Evolutionary conservation across 1,140 invertebrate species (phyloP), one percentile per base, ranked within the genome.

Genomic region (Maniola jurtina): DNA sequence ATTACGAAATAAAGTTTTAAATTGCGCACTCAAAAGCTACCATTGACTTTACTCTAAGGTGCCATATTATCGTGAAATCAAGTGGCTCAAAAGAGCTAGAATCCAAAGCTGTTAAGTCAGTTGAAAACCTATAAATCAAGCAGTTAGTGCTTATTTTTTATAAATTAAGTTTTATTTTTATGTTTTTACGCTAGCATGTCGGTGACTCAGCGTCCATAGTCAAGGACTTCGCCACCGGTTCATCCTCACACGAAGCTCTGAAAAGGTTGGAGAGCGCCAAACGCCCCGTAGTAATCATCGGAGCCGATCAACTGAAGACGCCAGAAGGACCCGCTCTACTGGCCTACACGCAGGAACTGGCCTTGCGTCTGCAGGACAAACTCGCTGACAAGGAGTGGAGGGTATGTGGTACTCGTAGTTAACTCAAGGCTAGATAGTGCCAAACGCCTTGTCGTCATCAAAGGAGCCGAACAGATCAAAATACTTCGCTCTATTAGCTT

Each of bases 201-300:
- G 98, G 98, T 42, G 94, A 97, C 66, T 94, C 94, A 47, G 89
- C 95, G 5, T 91, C 93, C 48, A 83, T 95, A 47, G 91, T 99
- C 9, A 91, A 95, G 68, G 92, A 97, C 45, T 91, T 99, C 13
- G 88, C 86, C 0, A 75, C 73, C 0, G 93, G 94, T 47, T 91
- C 87, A 59, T 97, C 95, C 11, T 93, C 92, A 8, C 96, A 98
- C 92, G 92, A 94, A 52, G 96, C 98, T 73, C 91, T 92, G 61
- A 93, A 95, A 82, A 93, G 93, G 70, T 84, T 99, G 61, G 92
- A 94, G 76, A 83, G 90, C 36, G 97, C 98, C 16, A 97, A 98
- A 81, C 95, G 95, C 57, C 99, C 86, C 38, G 94, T 99, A 67
- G 95, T 99, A 57, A 96, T 99, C 60, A 92, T 99, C 36, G 98